Base-by-base conservation (phyloP, 2,797 vertebrate genomes). In the Rhinella marina region DNA sequence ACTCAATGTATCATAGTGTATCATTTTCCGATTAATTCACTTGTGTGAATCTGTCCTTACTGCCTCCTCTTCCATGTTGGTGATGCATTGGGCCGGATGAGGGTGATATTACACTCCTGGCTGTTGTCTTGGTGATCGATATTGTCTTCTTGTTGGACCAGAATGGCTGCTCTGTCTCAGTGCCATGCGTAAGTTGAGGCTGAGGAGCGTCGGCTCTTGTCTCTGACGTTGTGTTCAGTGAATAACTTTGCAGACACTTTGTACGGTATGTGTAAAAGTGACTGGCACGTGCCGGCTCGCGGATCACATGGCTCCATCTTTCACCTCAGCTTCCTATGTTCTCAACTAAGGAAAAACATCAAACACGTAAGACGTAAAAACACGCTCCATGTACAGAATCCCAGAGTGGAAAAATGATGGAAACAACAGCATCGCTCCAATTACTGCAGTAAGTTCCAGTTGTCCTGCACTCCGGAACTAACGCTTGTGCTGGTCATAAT, bases 181-280 rank as follows among this genome's bases (percentile, higher is more conserved):
- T 76, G 21, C 48, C 2, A 10, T 50, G 73, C 14, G 78, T 80
- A 61, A 10, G 48, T 7, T 21, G 25, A 68, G 81, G 17, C 41
- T 11, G 48, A 27, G 50, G 50, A 6, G 23, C 11, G 29, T 68
- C 64, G 7, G 81, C 50, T 29, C n/a, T 52, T 7, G 62, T 82
- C 50, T 52, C 81, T 68, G 48, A 27, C 61, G 64, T 50, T 25
- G 25, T 52, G 81, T 50, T 50, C 50, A 8, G 75, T 82, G 81
- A 64, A 82, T 82, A 82, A 82, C 17, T 82, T 82, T 82, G 81
- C 81, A 82, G 56, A 82, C 81, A 82, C 81, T 82, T 70, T 29
- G 29, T 21, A n/a, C 0, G 25, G 29, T 21, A 70, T 41, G 81
- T 82, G 81, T 82, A 68, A 82, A 52, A 41, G 48, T 50, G 25